A percentile compares a stretch with the other conserved stretches of the same genome.
These are phyloP conservation scores for Cantharis flavilabris DNA, from an alignment of 2,888 invertebrate genomes.

Conservation along the genomic window DNA sequence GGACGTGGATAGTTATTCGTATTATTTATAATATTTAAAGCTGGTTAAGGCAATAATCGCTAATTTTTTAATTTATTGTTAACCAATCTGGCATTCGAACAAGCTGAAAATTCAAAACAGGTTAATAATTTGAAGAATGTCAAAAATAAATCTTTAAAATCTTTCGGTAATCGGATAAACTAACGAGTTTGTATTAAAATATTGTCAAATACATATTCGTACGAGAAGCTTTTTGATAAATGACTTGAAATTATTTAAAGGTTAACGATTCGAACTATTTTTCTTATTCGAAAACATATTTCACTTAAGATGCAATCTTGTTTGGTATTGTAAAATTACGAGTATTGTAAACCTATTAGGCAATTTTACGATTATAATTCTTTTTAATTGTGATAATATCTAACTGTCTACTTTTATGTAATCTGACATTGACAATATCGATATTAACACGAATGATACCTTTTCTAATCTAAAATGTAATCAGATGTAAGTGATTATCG, in stretches of 20 bases:
- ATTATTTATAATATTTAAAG: not conserved
- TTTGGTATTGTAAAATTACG: not conserved
- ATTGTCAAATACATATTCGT: constrained; percentile 41
- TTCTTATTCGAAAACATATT: not conserved
- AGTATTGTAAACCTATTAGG: not conserved
- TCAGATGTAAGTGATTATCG: constrained; percentile 40
- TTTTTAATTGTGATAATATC: constrained; percentile 3
- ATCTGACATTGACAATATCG: constrained; percentile 32
- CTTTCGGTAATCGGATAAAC: constrained; percentile 46
- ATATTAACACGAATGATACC: constrained; percentile 36
- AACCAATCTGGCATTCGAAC: not conserved
- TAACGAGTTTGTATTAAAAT: constrained; percentile 49
- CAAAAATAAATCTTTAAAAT: constrained; percentile 4
- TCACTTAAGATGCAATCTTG: not conserved
- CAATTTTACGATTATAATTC: not conserved
- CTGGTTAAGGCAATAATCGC: not conserved
- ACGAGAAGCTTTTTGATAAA: not conserved
- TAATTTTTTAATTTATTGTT: not conserved
- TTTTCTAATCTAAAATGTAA: constrained; percentile 33
- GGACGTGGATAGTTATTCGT: not conserved
- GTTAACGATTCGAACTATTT: not conserved
- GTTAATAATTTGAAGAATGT: constrained; percentile 16
- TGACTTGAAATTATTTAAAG: not conserved
- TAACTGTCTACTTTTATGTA: constrained; percentile 3
- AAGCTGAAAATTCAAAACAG: not conserved